Evolutionary conservation across 2,797 vertebrate genomes (phyloP).

Genomic region (Glyptemys insculpta): DNA sequence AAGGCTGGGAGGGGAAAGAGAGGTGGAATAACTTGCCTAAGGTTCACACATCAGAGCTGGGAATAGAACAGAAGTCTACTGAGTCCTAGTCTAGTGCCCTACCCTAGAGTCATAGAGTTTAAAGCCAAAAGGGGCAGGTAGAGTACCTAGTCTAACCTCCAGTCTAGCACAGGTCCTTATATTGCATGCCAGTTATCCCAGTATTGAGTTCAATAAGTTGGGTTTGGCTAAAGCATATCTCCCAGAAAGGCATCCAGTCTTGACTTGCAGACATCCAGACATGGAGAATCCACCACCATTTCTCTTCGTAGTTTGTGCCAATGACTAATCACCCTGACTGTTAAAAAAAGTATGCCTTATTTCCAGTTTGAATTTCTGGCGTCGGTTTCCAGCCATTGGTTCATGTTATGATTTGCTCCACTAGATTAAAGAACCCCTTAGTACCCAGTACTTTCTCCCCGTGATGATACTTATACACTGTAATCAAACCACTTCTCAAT

Average conservation of each 20-base stretch:
- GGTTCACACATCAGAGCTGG: not conserved
- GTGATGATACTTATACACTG: not conserved
- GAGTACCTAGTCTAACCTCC: not conserved
- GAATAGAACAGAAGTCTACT: not conserved
- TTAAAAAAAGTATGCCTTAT: not conserved
- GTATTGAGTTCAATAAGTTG: not conserved
- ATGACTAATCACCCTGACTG: not conserved
- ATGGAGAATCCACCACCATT: not conserved
- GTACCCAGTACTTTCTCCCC: not conserved
- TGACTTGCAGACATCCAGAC: not conserved
- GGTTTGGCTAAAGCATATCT: not conserved
- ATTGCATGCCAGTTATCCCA: not conserved
- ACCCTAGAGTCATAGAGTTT: not conserved
- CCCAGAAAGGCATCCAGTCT: not conserved
- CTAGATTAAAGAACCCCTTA: not conserved
- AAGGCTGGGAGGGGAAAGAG: rapidly evolving
- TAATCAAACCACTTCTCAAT: not conserved
- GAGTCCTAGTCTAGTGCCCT: not conserved
- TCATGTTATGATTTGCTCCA: not conserved
- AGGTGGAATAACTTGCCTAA: not conserved
- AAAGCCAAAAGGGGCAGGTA: not conserved
- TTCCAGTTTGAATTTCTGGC: not conserved
- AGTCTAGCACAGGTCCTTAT: not conserved
- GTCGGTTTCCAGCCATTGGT: not conserved
- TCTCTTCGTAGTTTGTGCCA: not conserved